Base-by-base conservation (phyloP, 2,797 vertebrate genomes). In the Semaprochilodus insignis region DNA sequence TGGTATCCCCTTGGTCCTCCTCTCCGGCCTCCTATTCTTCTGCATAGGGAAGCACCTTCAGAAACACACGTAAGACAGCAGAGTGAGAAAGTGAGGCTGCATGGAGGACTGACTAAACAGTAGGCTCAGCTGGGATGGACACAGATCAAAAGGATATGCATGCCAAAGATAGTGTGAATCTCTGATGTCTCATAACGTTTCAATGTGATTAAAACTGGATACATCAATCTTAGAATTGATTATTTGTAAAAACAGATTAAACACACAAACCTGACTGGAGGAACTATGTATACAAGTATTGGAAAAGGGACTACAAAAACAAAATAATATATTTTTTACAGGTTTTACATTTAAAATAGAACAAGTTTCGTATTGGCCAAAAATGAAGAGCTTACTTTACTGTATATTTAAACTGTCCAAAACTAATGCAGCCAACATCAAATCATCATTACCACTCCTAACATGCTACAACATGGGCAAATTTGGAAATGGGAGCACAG, bases 21-120 rank as follows among this genome's bases (percentile, higher is more conserved):
- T 96, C 31, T 94, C 96, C 0, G 96, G 96, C 40, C 86, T 97
- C 81, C 89, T 97, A 60, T 97, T 97, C 91, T 94, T 94, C 88
- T 91, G 95, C 27, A 89, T 95, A 10, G 95, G 94, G 71, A 89
- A 90, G 36, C 91, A 88, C 8, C 86, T 97, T 65, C 73, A 25
- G n/a, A 87, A 82, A 83, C 89, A 86, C 52, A 91, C 92, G 85
- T 94, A 89, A 93, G 84, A 52, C 1, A 16, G 54, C 10, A 15
- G 15, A 36, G 15, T 31, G 36, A 19, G 19, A 23, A 48, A 21
- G 21, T 48, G 40, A 69, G 13, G 31, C 31, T 34, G 6, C 10
- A 0, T 19, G 19, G 17, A 10, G 66, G 21, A 51, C 40, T 23
- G 69, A 51, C 10, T 3, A 4, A 51, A 70, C 40, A 52, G 40